Base-by-base conservation (phyloP, 2,113 vertebrate species). In the Suricata suricatta region DNA sequence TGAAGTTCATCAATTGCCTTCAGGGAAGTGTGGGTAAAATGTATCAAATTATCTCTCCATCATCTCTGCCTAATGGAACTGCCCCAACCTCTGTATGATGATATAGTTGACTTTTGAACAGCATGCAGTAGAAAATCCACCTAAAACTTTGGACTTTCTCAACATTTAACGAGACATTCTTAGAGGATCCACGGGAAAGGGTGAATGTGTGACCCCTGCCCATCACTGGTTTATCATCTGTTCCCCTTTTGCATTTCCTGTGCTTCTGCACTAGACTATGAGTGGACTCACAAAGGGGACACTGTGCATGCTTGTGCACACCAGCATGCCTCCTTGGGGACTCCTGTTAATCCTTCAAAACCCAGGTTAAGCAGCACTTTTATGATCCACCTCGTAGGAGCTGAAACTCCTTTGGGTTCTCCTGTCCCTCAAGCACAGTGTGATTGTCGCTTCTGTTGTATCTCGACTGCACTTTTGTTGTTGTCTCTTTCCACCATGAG, bases 401-500 rank as follows among this genome's bases (percentile, higher is more conserved):
- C 5, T 3, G 6, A 11, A 35, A 1, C 7, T 23, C n/a, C 8
- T 63, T 69, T 21, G 16, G 41, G 27, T 38, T 52, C 33, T 11
- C 1, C 16, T 4, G 7, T 50, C 14, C 25, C 19, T 21, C 1
- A 1, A 15, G 3, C 29, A 17, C 0, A 5, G 5, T 31, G 33
- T 38, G 41, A 81, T 54, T 47, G 31, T 3, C 15, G n/a, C 63
- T 38, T 10, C n/a, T 29, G 21, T 74, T 9, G 11, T 2, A 15
- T 7, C 2, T 88, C 13, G 17, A n/a, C 25, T 88, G 17, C 3
- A 6, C 85, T 19, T 31, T 33, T 72, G 8, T 60, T 79, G 3
- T 27, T 68, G 57, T 81, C 3, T 80, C 38, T 95, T 74, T 77
- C 13, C 2, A 47, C 38, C 13, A 57, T n/a, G 68, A 76, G 83